These are phyloP conservation scores for Corythornis vintsioides DNA, from an alignment of 2,113 vertebrate genomes.

Conservation along the genomic window DNA sequence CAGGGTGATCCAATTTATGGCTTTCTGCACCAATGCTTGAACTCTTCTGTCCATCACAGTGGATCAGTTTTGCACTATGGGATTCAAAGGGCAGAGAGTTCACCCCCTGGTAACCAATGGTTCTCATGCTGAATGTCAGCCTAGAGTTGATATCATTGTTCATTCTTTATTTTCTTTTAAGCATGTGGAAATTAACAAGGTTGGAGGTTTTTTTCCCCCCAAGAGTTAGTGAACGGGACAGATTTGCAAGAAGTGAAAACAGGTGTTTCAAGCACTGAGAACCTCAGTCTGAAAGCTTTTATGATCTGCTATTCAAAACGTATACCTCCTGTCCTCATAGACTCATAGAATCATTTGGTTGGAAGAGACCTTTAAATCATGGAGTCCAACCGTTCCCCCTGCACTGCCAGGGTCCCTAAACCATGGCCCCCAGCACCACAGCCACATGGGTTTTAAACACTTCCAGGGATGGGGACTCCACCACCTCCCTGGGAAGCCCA, in stretches of 20 bases:
- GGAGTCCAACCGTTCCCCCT: no score
- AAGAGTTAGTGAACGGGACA: neutral
- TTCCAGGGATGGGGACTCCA: no score
- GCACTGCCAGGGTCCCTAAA: no score
- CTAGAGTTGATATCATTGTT: neutral
- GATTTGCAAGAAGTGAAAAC: neutral
- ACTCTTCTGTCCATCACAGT: neutral
- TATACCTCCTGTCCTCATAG: neutral
- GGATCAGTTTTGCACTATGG: rapidly evolving
- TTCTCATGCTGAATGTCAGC: neutral
- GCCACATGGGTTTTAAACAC: no score
- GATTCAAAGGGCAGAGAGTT: neutral
- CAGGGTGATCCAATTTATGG: rapidly evolving
- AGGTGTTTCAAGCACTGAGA: neutral
- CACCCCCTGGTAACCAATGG: neutral
- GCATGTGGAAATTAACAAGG: neutral
- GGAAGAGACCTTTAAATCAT: no score
- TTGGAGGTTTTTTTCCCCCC: rapidly evolving
- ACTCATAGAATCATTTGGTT: no score
- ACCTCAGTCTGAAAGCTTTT: neutral
- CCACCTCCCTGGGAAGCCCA: no score
- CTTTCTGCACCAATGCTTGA: neutral
- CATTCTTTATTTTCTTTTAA: neutral
- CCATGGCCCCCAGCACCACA: no score
- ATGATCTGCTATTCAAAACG: neutral